A percentile compares a stretch with the other conserved stretches of the same genome.
Evolutionary conservation across 2,113 vertebrate genomes (phyloP).

Genomic region (Oophaga pumilio): DNA sequence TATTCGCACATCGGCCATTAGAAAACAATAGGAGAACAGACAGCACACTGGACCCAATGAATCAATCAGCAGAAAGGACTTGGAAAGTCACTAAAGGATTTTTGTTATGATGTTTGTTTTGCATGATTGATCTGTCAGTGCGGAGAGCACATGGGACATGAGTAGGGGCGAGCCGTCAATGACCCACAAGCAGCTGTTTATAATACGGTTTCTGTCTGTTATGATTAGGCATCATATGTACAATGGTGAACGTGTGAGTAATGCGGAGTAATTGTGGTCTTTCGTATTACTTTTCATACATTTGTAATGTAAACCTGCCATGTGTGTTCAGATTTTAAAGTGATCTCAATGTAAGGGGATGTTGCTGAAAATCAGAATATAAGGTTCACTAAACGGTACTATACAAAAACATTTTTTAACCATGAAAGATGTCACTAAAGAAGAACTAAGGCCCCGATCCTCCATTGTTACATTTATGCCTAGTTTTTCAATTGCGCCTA

Average conservation of each 20-base stretch:
- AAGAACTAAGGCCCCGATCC: too few relatives aligned
- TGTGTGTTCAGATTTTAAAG: constrained; percentile 19
- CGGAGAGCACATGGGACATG: constrained; percentile 35
- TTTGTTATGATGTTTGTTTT: constrained; percentile 28
- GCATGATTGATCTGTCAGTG: constrained; percentile 48
- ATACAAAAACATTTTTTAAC: not conserved
- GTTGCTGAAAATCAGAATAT: not conserved
- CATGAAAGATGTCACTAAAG: not conserved
- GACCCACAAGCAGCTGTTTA: constrained; percentile 41
- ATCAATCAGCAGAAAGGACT: not conserved
- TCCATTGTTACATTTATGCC: too few relatives aligned
- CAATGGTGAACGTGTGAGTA: not conserved
- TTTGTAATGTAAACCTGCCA: constrained; percentile 31
- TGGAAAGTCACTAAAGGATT: not conserved
- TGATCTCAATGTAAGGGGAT: constrained; percentile 16
- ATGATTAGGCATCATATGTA: constrained; percentile 29
- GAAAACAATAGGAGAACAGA: not conserved
- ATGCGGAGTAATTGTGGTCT: not conserved
- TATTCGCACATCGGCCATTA: not conserved
- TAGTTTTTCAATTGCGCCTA: too few relatives aligned
- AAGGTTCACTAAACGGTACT: not conserved
- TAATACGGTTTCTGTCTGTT: constrained; percentile 35
- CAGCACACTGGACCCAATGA: not conserved
- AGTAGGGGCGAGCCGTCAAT: not conserved
- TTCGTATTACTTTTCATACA: constrained; percentile 25